Evolutionary conservation across 30 jellyfish, hydroid and myxozoan species (phyloP), one percentile per base, ranked within the genome.

Genomic region (Chrysaora quinquecirrha): DNA sequence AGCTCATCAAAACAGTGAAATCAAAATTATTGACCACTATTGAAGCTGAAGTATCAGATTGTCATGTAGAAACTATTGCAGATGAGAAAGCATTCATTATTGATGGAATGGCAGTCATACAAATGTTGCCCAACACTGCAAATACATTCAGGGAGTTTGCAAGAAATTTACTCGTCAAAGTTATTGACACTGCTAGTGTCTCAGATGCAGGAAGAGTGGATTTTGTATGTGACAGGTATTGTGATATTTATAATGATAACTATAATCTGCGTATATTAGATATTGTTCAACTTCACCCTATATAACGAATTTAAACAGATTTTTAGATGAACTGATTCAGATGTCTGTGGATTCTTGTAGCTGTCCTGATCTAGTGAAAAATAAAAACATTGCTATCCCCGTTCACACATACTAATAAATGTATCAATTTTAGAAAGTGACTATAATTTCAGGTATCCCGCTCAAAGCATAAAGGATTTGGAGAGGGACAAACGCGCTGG

Each of bases 41-140:
- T 54, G 78, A 62, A 61, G 78, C 77, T 14, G 78, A 61, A 18
- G 78, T 34, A 11, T 30, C 64, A 21, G 78, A 56, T 32, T 56
- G 78, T 24, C 67, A 35, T 61, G 78, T 24, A 32, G 47, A 30
- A 1, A 30, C 12, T 25, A 30, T 61, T 29, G 65, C 28, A 24
- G 69, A 43, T 22, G 88, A 34, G 27, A 61, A 54, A 29, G 88
- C 88, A 30, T 56, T 14, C 78, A 48, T 86, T 11, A 38, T 86
- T 24, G 96, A 86, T 65, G 94, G 87, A 22, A 86, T 75, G 91
- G 91, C 96, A 27, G 64, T 86, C 2, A 9, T 86, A 33, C 96
- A 79, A 30, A 79, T 31, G 65, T 30, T 87, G 27, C 73, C 50
- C 18, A 67, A 29, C 64, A 30, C 78, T 24, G 30, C 83, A 10